These are phyloP conservation scores for Neomorphus geoffroyi DNA, from an alignment of 2,797 vertebrate species.

Conservation along the genomic window DNA sequence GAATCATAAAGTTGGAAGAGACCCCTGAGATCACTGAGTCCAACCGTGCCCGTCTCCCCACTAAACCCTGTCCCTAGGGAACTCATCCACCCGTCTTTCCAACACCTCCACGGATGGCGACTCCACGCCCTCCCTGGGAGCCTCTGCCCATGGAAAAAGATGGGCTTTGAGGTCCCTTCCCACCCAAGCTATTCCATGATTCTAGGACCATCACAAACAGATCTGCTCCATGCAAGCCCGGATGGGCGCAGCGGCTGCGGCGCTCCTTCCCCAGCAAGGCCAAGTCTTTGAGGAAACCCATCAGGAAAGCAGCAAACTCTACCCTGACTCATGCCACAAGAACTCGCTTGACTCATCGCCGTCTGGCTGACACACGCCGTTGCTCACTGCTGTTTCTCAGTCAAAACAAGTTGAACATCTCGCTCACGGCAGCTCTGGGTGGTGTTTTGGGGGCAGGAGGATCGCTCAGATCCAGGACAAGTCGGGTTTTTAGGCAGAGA, in stretches of 20 bases:
- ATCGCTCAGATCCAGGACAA: neutral
- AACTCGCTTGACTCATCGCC: neutral
- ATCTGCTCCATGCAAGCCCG: neutral
- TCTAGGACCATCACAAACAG: neutral
- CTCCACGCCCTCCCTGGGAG: no score
- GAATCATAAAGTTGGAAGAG: no score
- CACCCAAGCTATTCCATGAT: no score
- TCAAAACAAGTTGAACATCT: neutral
- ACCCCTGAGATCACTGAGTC: no score
- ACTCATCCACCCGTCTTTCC: no score
- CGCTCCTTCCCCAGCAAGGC: neutral
- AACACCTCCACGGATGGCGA: no score
- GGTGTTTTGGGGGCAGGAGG: neutral
- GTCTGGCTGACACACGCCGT: neutral
- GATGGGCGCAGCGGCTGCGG: accelerated
- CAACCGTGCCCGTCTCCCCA: no score
- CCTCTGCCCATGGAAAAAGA: no score
- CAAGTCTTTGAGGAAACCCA: neutral
- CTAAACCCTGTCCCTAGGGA: no score
- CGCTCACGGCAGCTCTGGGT: accelerated
- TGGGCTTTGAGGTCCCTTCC: no score
- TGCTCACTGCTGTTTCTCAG: neutral
- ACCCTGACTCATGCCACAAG: neutral
- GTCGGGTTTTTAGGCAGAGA: neutral
- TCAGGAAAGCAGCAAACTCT: neutral